A percentile compares a stretch with the other conserved stretches of the same genome.
These are phyloP conservation scores for Anarhynchus alexandrinus DNA, from an alignment of 2,113 vertebrate species.

Conservation along the genomic window DNA sequence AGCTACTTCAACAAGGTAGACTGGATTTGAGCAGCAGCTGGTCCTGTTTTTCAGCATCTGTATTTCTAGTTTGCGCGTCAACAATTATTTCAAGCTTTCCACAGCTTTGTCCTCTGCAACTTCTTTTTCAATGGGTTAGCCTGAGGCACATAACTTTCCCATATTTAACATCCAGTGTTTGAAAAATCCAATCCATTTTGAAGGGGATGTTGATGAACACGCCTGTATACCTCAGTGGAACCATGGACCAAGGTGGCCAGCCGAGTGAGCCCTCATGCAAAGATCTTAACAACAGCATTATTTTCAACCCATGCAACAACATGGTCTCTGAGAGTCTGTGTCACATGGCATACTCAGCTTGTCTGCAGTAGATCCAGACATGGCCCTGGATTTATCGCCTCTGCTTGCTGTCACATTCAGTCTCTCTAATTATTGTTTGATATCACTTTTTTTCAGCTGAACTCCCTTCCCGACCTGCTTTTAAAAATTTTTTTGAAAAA, in stretches of 20 bases:
- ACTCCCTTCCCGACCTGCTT: not conserved
- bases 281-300: not conserved
- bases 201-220: not conserved
- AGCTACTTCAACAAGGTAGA: not conserved
- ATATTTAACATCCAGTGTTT: not conserved
- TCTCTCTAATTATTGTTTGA: not conserved
- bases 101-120: not conserved
- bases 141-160: not conserved
- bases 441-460: not conserved
- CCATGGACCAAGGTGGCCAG: too few species aligned
- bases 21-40: not conserved
- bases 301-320: not conserved
- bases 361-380: not conserved
- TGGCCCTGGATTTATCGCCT: not conserved
- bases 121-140: not conserved
- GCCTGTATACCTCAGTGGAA: not conserved
- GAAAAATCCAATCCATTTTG: not conserved
- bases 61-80: not conserved
- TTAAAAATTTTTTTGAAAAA: not conserved
- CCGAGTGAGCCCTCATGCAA: not conserved
- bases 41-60: not conserved
- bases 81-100: not conserved
- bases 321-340: rapidly evolving
- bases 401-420: not conserved
- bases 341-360: not conserved